Base-by-base conservation (phyloP, 2,113 vertebrate genomes). In the Myotis brandtii region DNA sequence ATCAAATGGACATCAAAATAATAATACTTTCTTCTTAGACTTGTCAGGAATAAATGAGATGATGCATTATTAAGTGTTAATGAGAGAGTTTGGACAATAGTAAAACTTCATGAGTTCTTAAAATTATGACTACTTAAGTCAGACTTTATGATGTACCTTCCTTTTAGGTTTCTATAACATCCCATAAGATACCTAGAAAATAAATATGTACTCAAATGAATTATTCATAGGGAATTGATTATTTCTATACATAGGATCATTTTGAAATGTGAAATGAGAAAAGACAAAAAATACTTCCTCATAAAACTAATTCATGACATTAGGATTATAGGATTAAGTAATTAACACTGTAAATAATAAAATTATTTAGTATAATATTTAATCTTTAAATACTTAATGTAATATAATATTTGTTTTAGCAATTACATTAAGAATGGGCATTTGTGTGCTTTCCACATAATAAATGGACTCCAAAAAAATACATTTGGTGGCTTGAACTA, bases 351-450 rank as follows among this genome's bases (percentile, higher is more conserved):
- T 95, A 95, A 88, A 91, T 81, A 95, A 84, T 89, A 87, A 27
- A 89, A 48, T 52, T 89, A 37, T 67, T 67, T 66, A 43, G 23
- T 95, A 30, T 73, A 86, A 76, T 95, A 17, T 90, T 95, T 93
- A 88, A 92, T 93, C 67, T 96, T 91, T 59, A 94, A 93, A 62
- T 86, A 16, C 32, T 92, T 77, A 84, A 83, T 92, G 75, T 95
- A 93, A 96, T 89, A 87, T 90, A 86, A 96, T 86, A 62, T 87
- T 96, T 96, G 46, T 52, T 89, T 84, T 95, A 59, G 52, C 40
- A 93, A 37, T 86, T 96, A 90, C 52, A 59, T 59, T 37, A 94
- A 87, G n/a, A 93, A 3, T 89, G 88, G n/a, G 27, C 40, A 80
- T 93, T 97, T 91, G 12, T 46, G 6, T 94, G 30, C 52, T 34